Conservation (phyloP, 2,113 vertebrate genomes). For the Marmota monax region DNA sequence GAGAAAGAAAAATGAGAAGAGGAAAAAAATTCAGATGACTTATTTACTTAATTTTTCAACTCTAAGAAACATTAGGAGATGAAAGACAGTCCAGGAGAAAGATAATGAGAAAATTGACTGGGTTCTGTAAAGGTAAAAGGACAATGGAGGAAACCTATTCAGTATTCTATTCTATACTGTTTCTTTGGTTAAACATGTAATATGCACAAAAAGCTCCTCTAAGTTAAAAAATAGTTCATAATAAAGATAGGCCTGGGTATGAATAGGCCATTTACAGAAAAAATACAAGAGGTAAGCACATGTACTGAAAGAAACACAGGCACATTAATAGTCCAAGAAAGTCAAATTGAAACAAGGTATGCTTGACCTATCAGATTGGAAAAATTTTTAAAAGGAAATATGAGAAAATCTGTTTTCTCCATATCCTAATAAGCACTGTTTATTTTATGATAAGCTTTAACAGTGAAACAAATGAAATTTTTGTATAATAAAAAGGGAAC, state of each 20-base stretch:
- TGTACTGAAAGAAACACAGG: background rate
- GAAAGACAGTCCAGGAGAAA: background rate
- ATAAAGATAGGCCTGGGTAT: background rate
- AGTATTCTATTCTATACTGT: background rate
- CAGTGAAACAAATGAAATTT: background rate
- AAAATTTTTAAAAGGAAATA: background rate
- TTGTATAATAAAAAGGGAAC: conserved; percentile 4
- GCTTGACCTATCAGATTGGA: background rate
- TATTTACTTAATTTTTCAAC: conserved; percentile 31
- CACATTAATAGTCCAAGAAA: conserved; percentile 15
- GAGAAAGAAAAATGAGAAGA: background rate
- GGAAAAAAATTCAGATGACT: background rate
- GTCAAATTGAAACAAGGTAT: background rate
- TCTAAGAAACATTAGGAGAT: background rate
- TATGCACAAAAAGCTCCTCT: background rate
- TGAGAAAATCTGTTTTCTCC: background rate
- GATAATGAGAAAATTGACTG: background rate
- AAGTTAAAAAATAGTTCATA: background rate
- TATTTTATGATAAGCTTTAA: conserved; percentile 20
- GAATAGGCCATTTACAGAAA: background rate
- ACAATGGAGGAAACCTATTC: background rate
- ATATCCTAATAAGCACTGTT: background rate
- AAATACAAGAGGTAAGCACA: conserved; percentile 6
- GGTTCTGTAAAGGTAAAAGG: background rate
- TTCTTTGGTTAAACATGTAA: background rate